Evolutionary conservation across 2,113 vertebrate genomes (phyloP), one percentile per base, ranked within the genome.

Genomic region (Herpailurus yagouaroundi): DNA sequence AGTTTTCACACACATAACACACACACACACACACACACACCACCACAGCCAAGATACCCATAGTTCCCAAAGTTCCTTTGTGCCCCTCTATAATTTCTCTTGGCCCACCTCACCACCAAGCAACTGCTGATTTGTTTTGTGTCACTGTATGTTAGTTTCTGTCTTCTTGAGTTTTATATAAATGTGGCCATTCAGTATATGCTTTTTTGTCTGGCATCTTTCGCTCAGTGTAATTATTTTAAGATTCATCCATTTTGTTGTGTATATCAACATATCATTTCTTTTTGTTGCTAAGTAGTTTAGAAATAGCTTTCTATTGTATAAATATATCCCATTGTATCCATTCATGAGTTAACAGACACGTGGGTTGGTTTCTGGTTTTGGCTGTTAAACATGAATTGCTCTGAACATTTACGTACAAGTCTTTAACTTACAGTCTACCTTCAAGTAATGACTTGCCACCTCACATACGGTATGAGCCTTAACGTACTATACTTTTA

Each of bases 161-260:
- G 52, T 93, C 45, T 89, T 66, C 18, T 29, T 3, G 69, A 92
- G 36, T 83, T 93, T 96, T 84, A 71, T 71, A 36, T 88, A 83
- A 97, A 95, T 68, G 9, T 90, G 74, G 76, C 79, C 41, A 60
- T 64, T 27, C 1, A 27, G 3, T 66, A n/a, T 84, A 5, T 60
- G 87, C 45, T 48, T 64, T 88, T 86, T 85, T 5, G 36, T 45
- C 38, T 89, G 36, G 50, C 41, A 83, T 87, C 33, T 91, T 87
- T 85, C 31, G 38, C 77, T 97, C 7, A 23, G 16, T 88, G 36
- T 73, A 74, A 80, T 79, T 94, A 89, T 89, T 91, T 88, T 88
- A 80, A 33, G 36, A 80, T 91, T 88, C 27, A 79, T 60, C 45
- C 31, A 66, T 73, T 96, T 96, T 73, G 27, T 89, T 95, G 18